These are phyloP conservation scores for Gambelia wislizenii DNA, from an alignment of 2,797 vertebrate genomes.

Conservation along the genomic window DNA sequence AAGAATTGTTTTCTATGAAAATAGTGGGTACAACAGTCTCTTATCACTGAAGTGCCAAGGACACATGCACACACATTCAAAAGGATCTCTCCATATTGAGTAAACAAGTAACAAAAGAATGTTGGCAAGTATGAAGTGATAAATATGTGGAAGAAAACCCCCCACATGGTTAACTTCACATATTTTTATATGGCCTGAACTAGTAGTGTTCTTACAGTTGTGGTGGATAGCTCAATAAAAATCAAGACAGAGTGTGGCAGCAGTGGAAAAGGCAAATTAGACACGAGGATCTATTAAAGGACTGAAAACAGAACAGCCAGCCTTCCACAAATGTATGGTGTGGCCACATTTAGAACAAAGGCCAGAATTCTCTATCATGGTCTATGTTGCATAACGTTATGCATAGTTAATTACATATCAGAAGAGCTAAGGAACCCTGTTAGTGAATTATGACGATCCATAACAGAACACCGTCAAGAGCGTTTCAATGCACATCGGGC, in stretches of 20 bases:
- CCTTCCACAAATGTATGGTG: too few relatives aligned
- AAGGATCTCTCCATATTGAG: not conserved
- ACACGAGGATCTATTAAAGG: too few relatives aligned
- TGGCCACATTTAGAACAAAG: too few relatives aligned
- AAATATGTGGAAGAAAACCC: not conserved
- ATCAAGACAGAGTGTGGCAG: not conserved
- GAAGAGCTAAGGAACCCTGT: too few relatives aligned
- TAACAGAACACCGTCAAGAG: too few relatives aligned
- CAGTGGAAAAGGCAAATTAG: not conserved
- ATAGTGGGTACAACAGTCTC: not conserved
- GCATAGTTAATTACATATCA: not conserved
- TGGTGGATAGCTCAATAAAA: not conserved
- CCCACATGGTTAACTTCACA: not conserved
- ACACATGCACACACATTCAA: not conserved
- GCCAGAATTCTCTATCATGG: not conserved
- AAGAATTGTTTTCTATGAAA: not conserved
- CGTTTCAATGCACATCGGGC: too few relatives aligned
- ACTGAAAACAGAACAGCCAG: not conserved
- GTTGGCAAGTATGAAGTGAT: not conserved
- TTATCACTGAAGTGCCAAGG: not conserved
- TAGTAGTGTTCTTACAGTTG: not conserved
- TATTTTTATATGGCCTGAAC: not conserved
- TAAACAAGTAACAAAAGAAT: not conserved
- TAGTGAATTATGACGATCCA: too few relatives aligned
- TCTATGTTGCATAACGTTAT: not conserved